A percentile compares a stretch with the other conserved stretches of the same genome.
Evolutionary conservation across 2,113 vertebrate species (phyloP).

Genomic region (Leptosomus discolor): DNA sequence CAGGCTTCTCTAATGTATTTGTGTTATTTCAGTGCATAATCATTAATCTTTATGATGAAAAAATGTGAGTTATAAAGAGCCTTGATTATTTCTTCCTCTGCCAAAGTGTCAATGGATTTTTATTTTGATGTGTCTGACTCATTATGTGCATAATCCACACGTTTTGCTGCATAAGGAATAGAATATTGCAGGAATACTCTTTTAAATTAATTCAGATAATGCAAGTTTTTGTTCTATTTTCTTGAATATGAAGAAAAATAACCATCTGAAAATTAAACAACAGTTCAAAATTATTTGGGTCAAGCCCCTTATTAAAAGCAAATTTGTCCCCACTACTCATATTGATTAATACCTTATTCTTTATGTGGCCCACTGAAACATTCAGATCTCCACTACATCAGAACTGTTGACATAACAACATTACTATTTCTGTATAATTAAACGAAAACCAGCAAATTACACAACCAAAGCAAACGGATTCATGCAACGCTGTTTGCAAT

Average conservation of each 20-base stretch:
- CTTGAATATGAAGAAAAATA: not conserved
- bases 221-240: not conserved
- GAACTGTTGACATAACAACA: constrained; percentile 16
- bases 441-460: constrained; percentile 32
- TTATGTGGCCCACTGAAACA: not conserved
- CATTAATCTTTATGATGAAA: constrained; percentile 55
- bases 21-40: constrained; percentile 31
- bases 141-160: constrained; percentile 42
- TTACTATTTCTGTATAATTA: constrained; percentile 49
- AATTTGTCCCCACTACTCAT: not conserved
- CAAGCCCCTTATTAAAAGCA: constrained; percentile 4
- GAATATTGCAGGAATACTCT: not conserved
- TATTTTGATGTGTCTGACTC: constrained; percentile 47
- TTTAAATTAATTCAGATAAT: constrained; percentile 22
- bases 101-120: constrained; percentile 57
- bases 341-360: not conserved
- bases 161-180: not conserved
- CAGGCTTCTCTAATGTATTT: constrained; percentile 25
- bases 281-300: constrained; percentile 15
- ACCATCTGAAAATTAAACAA: constrained; percentile 1
- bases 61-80: constrained; percentile 44
- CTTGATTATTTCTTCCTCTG: constrained; percentile 43
- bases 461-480: not conserved
- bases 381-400: constrained; percentile 4
- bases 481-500: not conserved